A percentile compares a stretch with the other conserved stretches of the same genome.
These are phyloP conservation scores for Onychomys leucogaster DNA, from an alignment of 2,797 vertebrate species.

Conservation along the genomic window DNA sequence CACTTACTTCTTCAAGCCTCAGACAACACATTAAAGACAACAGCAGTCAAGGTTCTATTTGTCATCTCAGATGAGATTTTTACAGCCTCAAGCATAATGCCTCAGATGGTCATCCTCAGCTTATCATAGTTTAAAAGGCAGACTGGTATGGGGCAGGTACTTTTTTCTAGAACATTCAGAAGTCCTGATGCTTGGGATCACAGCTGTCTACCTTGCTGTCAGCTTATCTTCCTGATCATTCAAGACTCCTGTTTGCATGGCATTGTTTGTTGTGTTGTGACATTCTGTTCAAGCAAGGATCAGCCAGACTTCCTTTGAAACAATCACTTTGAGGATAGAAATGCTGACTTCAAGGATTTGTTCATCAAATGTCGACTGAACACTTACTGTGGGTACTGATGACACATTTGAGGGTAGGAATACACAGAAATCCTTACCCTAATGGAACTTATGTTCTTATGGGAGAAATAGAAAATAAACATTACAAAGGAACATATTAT, in stretches of 20 bases:
- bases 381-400: not conserved
- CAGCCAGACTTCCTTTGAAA: constrained; percentile 47
- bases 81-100: not conserved
- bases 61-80: not conserved
- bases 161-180: not conserved
- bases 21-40: not conserved
- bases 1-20: not conserved
- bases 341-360: constrained; percentile 5
- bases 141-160: not conserved
- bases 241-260: not conserved
- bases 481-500: not conserved
- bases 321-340: not conserved
- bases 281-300: constrained; percentile 23
- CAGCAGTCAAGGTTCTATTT: not conserved
- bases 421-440: constrained; percentile 6
- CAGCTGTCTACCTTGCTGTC: not conserved
- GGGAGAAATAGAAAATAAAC: not conserved
- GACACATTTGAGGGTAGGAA: not conserved
- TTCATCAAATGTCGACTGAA: constrained; percentile 24
- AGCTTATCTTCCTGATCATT: not conserved
- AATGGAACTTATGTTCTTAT: not conserved
- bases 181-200: not conserved
- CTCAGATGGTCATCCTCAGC: not conserved
- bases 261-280: not conserved
- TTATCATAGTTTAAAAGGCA: not conserved